Evolutionary conservation across 2,888 invertebrate genomes (phyloP).

Genomic region (Oligia latruncula): DNA sequence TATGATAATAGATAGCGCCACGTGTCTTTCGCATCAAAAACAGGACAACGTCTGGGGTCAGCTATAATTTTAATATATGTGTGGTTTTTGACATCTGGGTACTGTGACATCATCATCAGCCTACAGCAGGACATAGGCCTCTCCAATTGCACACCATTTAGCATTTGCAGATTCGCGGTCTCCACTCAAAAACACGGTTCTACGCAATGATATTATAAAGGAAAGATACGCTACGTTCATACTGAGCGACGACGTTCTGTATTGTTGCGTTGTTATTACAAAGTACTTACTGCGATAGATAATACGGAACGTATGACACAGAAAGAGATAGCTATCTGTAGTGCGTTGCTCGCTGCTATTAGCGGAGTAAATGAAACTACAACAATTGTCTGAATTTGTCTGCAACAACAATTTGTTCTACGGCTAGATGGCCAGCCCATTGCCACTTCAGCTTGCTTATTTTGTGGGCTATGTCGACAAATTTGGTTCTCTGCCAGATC

Average conservation of each 20-base stretch:
- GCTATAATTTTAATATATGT: background rate
- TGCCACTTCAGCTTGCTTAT: background rate
- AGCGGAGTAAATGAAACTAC: too few species aligned
- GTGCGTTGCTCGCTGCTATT: too few species aligned
- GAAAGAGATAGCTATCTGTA: too few species aligned
- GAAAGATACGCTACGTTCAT: too few species aligned
- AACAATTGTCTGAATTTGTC: too few species aligned
- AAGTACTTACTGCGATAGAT: too few species aligned
- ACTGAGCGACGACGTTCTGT: too few species aligned
- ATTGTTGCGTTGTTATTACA: too few species aligned
- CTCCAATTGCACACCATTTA: background rate
- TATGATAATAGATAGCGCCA: too few species aligned
- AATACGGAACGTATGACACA: too few species aligned
- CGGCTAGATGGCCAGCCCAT: background rate
- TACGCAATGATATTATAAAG: background rate
- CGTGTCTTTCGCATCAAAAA: too few species aligned
- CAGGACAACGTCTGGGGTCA: too few species aligned
- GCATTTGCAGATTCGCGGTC: background rate
- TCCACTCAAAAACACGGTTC: background rate
- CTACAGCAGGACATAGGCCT: background rate
- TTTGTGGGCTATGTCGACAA: background rate
- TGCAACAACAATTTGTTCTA: background rate
- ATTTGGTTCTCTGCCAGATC: background rate
- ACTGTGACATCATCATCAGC: background rate
- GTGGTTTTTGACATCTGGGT: background rate